A percentile compares a stretch with the other conserved stretches of the same genome.
phyloP scores from a whole-genome alignment of 1,140 invertebrate genomes.

The Aleiodes sp. region DNA sequence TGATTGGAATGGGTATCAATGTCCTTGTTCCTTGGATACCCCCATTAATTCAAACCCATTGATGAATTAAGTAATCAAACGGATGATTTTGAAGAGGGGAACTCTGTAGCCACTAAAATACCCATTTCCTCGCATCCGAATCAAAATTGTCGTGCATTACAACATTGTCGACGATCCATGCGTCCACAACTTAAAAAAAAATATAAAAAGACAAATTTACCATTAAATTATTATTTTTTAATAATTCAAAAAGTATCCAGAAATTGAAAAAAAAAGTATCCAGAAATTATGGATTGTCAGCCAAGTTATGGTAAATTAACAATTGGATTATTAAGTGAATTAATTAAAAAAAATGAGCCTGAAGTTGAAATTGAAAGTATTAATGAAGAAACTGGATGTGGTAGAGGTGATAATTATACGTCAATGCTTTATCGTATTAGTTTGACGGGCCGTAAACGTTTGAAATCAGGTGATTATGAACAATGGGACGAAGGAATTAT shows the following conservation, averaged over 20 bases:
- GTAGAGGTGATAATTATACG: conserved; percentile 78
- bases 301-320: conserved; percentile 42
- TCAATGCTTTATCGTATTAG: conserved; percentile 75
- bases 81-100: conserved; percentile 42
- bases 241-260: not conserved
- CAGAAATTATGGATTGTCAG: conserved; percentile 23
- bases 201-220: not conserved
- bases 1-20: conserved; percentile 61
- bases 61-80: conserved; percentile 54
- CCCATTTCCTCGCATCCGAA: conserved; percentile 59
- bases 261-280: not conserved
- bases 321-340: conserved; percentile 55
- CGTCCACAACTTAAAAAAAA: not conserved
- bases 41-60: conserved; percentile 52
- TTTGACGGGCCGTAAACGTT: conserved; percentile 67
- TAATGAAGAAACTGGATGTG: conserved; percentile 73
- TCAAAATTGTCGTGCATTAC: conserved; percentile 43
- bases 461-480: conserved; percentile 55
- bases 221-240: not conserved
- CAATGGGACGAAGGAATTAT: conserved; percentile 73
- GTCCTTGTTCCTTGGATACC: conserved; percentile 64
- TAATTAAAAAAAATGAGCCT: conserved; percentile 59
- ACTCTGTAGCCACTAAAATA: conserved; percentile 59
- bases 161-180: conserved; percentile 21
- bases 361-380: conserved; percentile 56